Evolutionary conservation across 2,888 invertebrate genomes (phyloP).

Genomic region (Allacma fusca): DNA sequence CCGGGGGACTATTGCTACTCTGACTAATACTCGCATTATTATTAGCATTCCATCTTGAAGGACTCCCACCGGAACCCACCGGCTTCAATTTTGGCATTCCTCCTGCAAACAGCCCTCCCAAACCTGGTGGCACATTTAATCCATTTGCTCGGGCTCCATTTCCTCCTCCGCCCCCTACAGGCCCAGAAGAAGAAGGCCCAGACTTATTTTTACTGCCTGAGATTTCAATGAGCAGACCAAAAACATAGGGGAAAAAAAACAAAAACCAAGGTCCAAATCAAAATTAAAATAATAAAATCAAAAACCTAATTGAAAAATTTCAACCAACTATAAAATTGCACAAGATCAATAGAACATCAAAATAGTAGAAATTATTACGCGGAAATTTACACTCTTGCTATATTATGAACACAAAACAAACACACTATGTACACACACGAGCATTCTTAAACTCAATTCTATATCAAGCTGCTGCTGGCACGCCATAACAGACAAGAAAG

Average conservation of each 20-base stretch:
- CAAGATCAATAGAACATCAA: too few relatives aligned
- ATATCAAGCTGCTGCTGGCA: too few relatives aligned
- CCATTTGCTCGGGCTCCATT: slow-evolving; percentile 31
- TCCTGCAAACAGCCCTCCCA: slow-evolving; percentile 81
- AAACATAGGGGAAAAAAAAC: neutral
- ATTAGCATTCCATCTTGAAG: slow-evolving; percentile 64
- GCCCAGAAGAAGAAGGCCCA: slow-evolving; percentile 20
- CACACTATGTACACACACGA: too few relatives aligned
- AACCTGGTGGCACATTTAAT: slow-evolving; percentile 63
- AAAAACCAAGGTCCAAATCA: neutral
- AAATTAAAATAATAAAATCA: too few relatives aligned
- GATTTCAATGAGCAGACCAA: neutral
- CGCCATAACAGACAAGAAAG: too few relatives aligned
- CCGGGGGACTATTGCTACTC: slow-evolving; percentile 38
- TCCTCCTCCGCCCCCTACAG: slow-evolving; percentile 34
- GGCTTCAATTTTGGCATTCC: slow-evolving; percentile 83
- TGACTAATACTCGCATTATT: slow-evolving; percentile 40
- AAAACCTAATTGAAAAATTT: too few relatives aligned
- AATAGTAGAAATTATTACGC: too few relatives aligned
- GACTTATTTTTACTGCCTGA: slow-evolving; percentile 44
- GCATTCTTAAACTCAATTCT: too few relatives aligned
- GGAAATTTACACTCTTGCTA: too few relatives aligned
- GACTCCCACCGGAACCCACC: slow-evolving; percentile 68
- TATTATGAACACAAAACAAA: too few relatives aligned
- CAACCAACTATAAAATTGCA: too few relatives aligned